Conservation (phyloP, 2,888 invertebrate species). For the Ochropleura leucogaster region DNA sequence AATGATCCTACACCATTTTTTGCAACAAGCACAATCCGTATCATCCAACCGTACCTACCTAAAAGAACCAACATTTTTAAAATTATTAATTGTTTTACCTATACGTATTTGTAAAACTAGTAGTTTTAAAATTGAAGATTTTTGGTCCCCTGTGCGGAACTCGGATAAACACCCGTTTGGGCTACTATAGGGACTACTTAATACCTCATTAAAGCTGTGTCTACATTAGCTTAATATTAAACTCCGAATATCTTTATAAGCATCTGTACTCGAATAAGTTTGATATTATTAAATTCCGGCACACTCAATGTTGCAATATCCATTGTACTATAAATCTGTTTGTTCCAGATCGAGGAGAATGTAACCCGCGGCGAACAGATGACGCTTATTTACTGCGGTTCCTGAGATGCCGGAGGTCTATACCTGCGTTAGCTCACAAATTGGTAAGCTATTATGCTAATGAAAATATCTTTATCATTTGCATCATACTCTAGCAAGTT, state of each 20-base stretch:
- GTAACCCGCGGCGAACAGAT: slow-evolving; percentile 81
- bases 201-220: not conserved
- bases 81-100: too few relatives aligned
- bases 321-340: slow-evolving; percentile 7
- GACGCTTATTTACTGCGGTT: slow-evolving; percentile 85
- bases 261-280: not conserved
- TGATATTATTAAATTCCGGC: not conserved
- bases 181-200: too few relatives aligned
- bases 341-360: slow-evolving; percentile 82
- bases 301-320: slow-evolving; percentile 20
- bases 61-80: too few relatives aligned
- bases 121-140: too few relatives aligned
- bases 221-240: not conserved
- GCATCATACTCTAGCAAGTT: not conserved
- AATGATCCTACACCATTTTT: too few relatives aligned
- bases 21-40: too few relatives aligned
- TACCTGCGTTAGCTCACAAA: slow-evolving; percentile 84
- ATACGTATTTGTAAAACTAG: too few relatives aligned
- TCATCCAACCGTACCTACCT: too few relatives aligned
- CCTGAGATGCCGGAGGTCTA: slow-evolving; percentile 84
- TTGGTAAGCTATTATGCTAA: slow-evolving; percentile 72
- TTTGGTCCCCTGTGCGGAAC: too few relatives aligned
- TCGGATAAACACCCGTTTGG: too few relatives aligned
- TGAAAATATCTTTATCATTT: not conserved
- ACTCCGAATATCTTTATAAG: not conserved